Percentiles rank a stretch among this genome's conserved stretches.
Conservation (phyloP, 1,140 invertebrate genomes). For the Metopolophium dirhodum region DNA sequence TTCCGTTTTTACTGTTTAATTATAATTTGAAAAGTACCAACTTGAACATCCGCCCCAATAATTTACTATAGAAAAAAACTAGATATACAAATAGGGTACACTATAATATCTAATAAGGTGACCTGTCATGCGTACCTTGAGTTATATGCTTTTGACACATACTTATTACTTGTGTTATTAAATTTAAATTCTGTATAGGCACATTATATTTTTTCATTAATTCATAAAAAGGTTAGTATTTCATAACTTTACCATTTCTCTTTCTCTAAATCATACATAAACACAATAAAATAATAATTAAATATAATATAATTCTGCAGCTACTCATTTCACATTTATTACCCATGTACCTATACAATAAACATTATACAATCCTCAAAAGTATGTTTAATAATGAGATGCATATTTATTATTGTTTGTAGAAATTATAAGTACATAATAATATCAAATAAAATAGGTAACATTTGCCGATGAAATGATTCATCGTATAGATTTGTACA, state of each 20-base stretch:
- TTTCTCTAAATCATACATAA: too few relatives aligned
- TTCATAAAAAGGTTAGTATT: neutral
- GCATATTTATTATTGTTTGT: neutral
- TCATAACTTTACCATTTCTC: neutral
- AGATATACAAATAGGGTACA: neutral
- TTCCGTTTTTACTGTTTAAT: neutral
- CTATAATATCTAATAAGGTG: neutral
- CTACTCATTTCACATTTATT: neutral
- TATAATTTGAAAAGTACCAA: neutral
- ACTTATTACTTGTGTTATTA: too few relatives aligned
- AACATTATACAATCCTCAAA: neutral
- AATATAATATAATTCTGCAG: neutral
- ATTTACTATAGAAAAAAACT: neutral
- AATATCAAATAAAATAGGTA: neutral
- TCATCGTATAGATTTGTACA: neutral
- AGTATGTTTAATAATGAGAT: neutral
- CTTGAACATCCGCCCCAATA: neutral
- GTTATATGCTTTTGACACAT: neutral
- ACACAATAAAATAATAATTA: neutral
- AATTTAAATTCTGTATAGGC: too few relatives aligned
- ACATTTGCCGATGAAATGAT: neutral
- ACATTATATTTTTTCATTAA: too few relatives aligned
- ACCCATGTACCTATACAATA: neutral
- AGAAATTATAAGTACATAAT: neutral
- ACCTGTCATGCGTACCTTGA: too few relatives aligned